Evolutionary conservation across 2,113 vertebrate genomes (phyloP).

Genomic region (Paralichthys olivaceus): DNA sequence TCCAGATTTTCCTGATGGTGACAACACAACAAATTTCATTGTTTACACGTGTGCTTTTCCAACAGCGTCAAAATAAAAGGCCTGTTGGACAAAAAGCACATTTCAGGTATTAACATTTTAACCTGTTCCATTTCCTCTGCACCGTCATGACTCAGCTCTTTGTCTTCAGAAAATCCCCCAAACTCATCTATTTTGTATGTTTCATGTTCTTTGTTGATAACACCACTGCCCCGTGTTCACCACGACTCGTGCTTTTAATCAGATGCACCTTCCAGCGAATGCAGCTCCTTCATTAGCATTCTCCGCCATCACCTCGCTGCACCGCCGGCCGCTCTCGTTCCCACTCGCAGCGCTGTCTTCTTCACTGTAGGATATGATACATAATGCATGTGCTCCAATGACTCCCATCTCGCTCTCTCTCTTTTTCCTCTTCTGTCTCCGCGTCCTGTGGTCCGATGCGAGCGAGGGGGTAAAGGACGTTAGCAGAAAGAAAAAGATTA

Average conservation of each 20-base stretch:
- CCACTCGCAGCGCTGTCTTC: conserved; percentile 21
- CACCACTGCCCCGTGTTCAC: conserved; percentile 25
- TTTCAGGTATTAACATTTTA: no score
- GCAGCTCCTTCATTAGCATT: conserved; percentile 65
- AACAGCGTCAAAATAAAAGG: no score
- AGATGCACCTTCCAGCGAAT: conserved; percentile 48
- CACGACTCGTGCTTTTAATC: conserved; percentile 65
- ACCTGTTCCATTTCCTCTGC: no score
- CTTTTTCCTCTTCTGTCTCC: conserved; percentile 5
- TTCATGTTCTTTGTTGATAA: background rate
- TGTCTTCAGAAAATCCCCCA: conserved; percentile 43
- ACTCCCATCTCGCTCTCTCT: conserved; percentile 28
- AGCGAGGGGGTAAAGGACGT: conserved; percentile 40
- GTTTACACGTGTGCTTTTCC: no score
- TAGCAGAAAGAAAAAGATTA: conserved; percentile 23
- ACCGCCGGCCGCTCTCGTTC: conserved; percentile 17
- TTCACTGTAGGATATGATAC: conserved; percentile 66
- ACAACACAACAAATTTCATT: no score
- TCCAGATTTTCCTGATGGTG: no score
- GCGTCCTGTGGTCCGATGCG: conserved; percentile 29
- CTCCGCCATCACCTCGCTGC: conserved; percentile 36
- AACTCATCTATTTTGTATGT: background rate
- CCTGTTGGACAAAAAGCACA: no score
- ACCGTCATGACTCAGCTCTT: no score
- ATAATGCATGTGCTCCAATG: conserved; percentile 67